Conservation (phyloP, 2,113 vertebrate species). For the Empidonax traillii region DNA sequence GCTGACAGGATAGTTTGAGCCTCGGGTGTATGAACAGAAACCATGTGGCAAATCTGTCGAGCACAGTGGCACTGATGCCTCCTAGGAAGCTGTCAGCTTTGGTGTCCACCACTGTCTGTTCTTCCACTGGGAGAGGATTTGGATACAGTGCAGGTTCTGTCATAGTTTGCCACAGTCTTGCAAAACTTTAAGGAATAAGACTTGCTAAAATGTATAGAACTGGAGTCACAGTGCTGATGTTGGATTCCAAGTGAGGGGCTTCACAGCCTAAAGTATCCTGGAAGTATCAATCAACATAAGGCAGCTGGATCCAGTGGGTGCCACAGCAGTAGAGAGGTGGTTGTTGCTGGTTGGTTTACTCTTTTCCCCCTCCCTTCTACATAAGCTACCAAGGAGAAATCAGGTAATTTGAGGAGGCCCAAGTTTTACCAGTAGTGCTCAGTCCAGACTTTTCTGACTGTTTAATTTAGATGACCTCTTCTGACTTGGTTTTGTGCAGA, state of each 20-base stretch:
- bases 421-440: not conserved
- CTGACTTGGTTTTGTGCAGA: not conserved
- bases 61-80: not conserved
- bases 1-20: not conserved
- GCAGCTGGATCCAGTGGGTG: not conserved
- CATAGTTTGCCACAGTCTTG: not conserved
- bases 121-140: not conserved
- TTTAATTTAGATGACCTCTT: not conserved
- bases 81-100: not conserved
- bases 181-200: not conserved
- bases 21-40: not conserved
- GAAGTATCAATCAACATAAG: not conserved
- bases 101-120: not conserved
- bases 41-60: not conserved
- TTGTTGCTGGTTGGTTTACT: not conserved
- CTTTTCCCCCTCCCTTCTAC: not conserved
- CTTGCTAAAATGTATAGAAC: not conserved
- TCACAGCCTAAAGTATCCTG: not conserved
- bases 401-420: not conserved
- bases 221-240: not conserved
- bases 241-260: not conserved
- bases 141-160: not conserved
- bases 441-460: not conserved
- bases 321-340: not conserved
- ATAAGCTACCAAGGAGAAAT: not conserved